Base-by-base conservation (phyloP, 2,888 invertebrate genomes). In the Ectemnius continuus region DNA sequence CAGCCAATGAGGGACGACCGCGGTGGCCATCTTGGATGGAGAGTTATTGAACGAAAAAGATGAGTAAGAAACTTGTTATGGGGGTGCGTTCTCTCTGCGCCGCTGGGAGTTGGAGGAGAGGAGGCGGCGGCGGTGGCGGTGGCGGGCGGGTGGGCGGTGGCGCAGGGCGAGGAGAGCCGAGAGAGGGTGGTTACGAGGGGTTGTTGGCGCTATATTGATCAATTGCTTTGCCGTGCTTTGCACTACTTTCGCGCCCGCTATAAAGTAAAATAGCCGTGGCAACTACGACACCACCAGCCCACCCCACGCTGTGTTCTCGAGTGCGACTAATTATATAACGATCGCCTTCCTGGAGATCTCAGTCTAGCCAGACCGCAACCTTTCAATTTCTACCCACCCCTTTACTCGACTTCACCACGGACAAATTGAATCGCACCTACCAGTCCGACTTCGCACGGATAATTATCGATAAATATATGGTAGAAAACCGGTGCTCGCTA, bases 31-130 rank as follows among this genome's bases (percentile, higher is more conserved):
- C 91, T 91, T 91, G 91, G 91, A 90, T 91, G 91, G 90, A 91
- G 90, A 91, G 90, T 91, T 91, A 91, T 91, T 91, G 91, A 91
- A 91, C 91, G 91, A 91, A 91, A 91, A 91, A 91, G 91, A 91
- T 91, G 91, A 91, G 91, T 91, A 91, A 91, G 91, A 91, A 91
- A 91, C 90, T 90, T 91, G 90, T 89, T 90, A 90, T 88, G 88
- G 88, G 90, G 90, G 90, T 89, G 88, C 89, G 88, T 89, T 88
- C 81, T 82, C 81, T 79, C 76, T 81, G 77, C 83, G 84, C 84
- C 80, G 81, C 76, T 84, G 83, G 84, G 79, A 86, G 79, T 78
- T 68, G 78, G 67, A 60, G 63, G 69, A 71, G 79, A 47, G 74
- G 65, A 59, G 28, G 56, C 62, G 77, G 80, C 60, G 75, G 76